Evolutionary conservation across 2,888 invertebrate genomes (phyloP), one percentile per base, ranked within the genome.

Genomic region (Cetonia aurata): DNA sequence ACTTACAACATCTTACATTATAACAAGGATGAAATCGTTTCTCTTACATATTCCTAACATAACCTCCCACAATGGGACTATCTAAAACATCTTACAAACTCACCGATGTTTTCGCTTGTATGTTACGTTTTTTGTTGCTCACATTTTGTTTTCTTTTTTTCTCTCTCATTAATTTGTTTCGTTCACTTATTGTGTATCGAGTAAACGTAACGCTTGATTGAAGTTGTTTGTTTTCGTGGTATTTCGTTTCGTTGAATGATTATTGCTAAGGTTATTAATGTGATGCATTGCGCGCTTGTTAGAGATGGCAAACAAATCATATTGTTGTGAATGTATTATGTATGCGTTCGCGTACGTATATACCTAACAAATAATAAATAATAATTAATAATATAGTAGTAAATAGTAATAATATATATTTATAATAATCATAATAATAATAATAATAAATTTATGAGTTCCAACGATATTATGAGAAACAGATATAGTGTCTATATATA

Each of bases 1-100:
- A 37, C 82, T 82, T 83, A 82, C 81, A 76, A 82, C 81, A 76
- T 82, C 82, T 83, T 82, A 83, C 79, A 82, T 74, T 67, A 70
- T 78, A 78, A 77, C 78, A 50, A 42, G 41, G 17, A 15, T 15
- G 15, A 15, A 80, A 72, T 73, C 70, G 77, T 77, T 76, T 75
- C 78, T 78, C 72, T 77, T 65, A n/a, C 15, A 72, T 73, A 75
- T 70, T 48, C 67, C 44, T 62, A 69, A 42, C n/a, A 19, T 53
- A 25, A 17, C 17, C 9, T 46, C 13, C 17, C 19, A 50, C 3
- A 46, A 46, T n/a, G n/a, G 12, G n/a, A 12, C 0, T 1, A n/a
- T 46, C n/a, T 46, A 15, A 13, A 15, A 73, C 74, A 75, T 76
- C 72, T n/a, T n/a, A 75, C 79, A 80, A 81, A 81, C 79, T 77